Evolutionary conservation across 2,888 invertebrate genomes (phyloP).

Genomic region (Cartodere bifasciata): DNA sequence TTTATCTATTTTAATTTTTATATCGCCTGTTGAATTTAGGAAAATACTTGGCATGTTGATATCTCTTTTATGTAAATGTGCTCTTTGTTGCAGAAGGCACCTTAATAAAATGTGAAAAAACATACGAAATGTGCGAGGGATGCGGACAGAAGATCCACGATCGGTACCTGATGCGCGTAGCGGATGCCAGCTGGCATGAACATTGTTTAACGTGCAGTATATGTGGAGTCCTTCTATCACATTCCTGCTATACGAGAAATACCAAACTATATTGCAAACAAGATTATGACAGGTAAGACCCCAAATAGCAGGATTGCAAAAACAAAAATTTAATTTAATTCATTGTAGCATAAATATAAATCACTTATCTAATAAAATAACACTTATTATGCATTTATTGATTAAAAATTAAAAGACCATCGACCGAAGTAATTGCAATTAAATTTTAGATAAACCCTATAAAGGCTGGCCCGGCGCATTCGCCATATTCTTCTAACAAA

Average conservation of each 20-base stretch:
- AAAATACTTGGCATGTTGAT: neutral
- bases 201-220: constrained; percentile 91
- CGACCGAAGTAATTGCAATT: too few relatives aligned
- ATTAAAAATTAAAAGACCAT: too few relatives aligned
- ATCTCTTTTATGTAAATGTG: constrained; percentile 1
- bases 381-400: too few relatives aligned
- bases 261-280: constrained; percentile 92
- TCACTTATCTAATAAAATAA: too few relatives aligned
- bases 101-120: constrained; percentile 64
- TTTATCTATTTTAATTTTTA: neutral
- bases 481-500: too few relatives aligned
- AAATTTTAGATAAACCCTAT: too few relatives aligned
- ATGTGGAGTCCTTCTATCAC: constrained; percentile 78
- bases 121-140: constrained; percentile 83
- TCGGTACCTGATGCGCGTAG: constrained; percentile 87
- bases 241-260: constrained; percentile 90
- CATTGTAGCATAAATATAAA: too few relatives aligned
- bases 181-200: constrained; percentile 93
- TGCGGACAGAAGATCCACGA: constrained; percentile 93
- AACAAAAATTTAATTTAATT: too few relatives aligned
- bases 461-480: too few relatives aligned
- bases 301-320: too few relatives aligned
- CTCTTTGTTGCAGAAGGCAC: constrained; percentile 28
- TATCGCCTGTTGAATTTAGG: neutral
- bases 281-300: constrained; percentile 84